Evolutionary conservation across 1,140 invertebrate genomes (phyloP).

Genomic region (Listronotus bonariensis): DNA sequence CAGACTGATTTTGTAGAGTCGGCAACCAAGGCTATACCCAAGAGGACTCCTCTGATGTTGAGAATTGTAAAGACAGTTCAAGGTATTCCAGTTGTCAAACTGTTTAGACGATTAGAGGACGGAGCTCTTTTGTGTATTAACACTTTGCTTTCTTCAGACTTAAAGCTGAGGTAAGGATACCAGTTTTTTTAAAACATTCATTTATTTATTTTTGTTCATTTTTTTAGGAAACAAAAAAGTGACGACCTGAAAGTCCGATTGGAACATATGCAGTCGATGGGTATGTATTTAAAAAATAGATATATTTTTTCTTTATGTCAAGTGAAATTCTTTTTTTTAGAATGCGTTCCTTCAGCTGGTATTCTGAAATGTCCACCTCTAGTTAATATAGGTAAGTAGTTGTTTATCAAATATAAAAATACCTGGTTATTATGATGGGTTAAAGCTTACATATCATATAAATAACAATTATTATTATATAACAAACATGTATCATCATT

Average conservation of each 20-base stretch:
- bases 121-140: constrained; percentile 67
- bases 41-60: constrained; percentile 55
- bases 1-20: constrained; percentile 57
- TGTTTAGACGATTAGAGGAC: constrained; percentile 63
- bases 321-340: constrained; percentile 13
- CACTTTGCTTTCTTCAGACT: constrained; percentile 61
- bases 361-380: constrained; percentile 39
- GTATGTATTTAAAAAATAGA: no score
- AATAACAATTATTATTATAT: no score
- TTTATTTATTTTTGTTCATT: constrained; percentile 2
- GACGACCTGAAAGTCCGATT: no score
- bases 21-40: constrained; percentile 57
- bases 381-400: constrained; percentile 21
- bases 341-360: constrained; percentile 47
- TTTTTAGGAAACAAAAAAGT: not conserved
- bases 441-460: no score
- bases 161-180: constrained; percentile 39
- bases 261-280: no score
- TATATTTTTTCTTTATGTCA: no score
- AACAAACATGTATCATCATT: no score
- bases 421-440: no score
- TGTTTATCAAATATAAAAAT: no score
- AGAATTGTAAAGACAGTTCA: constrained; percentile 50
- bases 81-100: constrained; percentile 59
- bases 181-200: not conserved